phyloP scores from a whole-genome alignment of 2,797 vertebrate species.

The Phoebastria nigripes region DNA sequence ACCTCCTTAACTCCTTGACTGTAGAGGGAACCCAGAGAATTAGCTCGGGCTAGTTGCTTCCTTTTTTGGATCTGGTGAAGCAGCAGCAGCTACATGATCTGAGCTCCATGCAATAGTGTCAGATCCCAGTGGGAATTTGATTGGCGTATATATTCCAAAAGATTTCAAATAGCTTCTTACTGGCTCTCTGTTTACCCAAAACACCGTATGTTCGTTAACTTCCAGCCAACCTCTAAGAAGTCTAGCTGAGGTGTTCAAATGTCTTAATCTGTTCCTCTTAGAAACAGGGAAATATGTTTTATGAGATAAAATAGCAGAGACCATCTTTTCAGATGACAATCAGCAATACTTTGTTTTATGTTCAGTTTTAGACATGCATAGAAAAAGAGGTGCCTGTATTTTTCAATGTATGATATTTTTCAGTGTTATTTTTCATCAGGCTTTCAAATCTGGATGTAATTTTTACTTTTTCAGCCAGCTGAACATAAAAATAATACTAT shows the following conservation, averaged over 20 bases:
- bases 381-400: neutral
- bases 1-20: neutral
- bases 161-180: slow-evolving; percentile 34
- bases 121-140: slow-evolving; percentile 5
- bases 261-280: slow-evolving; percentile 15
- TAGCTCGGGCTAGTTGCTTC: neutral
- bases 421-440: neutral
- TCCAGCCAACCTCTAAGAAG: slow-evolving; percentile 25
- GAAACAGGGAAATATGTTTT: neutral
- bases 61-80: neutral
- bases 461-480: neutral
- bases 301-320: neutral
- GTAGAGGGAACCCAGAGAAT: neutral
- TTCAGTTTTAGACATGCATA: neutral
- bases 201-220: neutral
- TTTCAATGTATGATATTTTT: neutral
- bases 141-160: neutral
- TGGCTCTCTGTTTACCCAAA: slow-evolving; percentile 31
- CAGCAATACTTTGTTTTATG: neutral
- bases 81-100: neutral
- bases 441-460: neutral
- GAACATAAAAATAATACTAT: neutral
- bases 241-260: slow-evolving; percentile 22
- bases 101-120: neutral
- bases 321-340: neutral